Base-by-base conservation (phyloP, 1,140 invertebrate species). In the Aphelinus atriplicis region DNA sequence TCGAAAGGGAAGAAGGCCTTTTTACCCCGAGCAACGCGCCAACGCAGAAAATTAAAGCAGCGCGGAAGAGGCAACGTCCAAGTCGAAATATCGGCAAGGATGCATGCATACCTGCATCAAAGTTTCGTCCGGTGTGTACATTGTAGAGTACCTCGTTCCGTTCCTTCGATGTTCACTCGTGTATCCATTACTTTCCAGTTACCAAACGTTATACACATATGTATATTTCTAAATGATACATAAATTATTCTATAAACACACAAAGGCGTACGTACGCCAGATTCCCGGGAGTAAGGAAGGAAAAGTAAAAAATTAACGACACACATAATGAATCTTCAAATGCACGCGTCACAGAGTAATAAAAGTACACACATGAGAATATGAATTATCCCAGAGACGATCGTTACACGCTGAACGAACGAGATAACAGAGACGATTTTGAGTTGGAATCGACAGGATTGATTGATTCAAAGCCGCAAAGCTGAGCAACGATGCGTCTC, bases 71-170 rank as follows among this genome's bases (percentile, higher is more conserved):
- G 7, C 47, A 71, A 26, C 26, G 26, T 26, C 26, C 26, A 26
- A 26, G 26, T 26, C 26, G 26, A 26, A 26, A 26, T 26, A 26
- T 57, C 60, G 47, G 26, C 3, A 26, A 26, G 26, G 3, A 26
- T 53, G 7, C 7, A 26, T 61, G 50, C 50, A n/a, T 74, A 74
- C 65, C 60, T 69, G 65, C 60, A 69, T 68, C 66, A 63, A 74
- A 69, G 73, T 51, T 74, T 74, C 58, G 73, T 74, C 58, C 51
- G 48, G 67, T 63, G 60, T 56, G 51, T 50, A 69, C 10, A 69
- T 62, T 69, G 43, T 3, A 73, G 56, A 50, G 45, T 46, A 43
- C 26, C 50, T 26, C 7, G 57, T 47, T 72, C 1, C 43, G 3
- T 67, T 53, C 26, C 56, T 60, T 46, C 45, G 42, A 51, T 51